Conservation (phyloP, 2,113 vertebrate species). For the Platycercus adscitus region DNA sequence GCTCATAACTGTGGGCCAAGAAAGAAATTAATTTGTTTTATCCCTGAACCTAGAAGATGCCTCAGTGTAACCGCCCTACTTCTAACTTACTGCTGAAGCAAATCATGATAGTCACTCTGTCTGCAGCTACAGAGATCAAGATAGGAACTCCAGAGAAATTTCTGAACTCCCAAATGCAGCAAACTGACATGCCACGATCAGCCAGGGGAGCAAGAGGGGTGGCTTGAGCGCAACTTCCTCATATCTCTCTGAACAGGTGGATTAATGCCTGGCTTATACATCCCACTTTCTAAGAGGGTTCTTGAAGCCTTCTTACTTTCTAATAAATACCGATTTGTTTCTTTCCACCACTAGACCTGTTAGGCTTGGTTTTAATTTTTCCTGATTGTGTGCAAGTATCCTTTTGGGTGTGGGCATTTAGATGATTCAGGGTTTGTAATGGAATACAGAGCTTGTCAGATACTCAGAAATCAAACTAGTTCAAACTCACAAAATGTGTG, state of each 20-base stretch:
- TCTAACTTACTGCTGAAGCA: not conserved
- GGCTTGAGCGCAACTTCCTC: not conserved
- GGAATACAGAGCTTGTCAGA: conserved; percentile 52
- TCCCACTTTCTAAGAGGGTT: not conserved
- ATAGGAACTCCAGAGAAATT: not conserved
- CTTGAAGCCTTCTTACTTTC: not conserved
- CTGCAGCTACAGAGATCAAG: not conserved
- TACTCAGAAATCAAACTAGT: not conserved
- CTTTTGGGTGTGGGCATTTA: conserved; percentile 2
- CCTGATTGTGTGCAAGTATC: not conserved
- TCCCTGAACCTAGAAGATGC: not conserved
- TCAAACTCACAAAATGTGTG: not conserved
- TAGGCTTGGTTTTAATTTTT: not conserved
- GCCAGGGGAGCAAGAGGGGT: not conserved
- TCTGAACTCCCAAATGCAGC: not conserved
- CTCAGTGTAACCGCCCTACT: not conserved
- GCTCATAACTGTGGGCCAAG: not conserved
- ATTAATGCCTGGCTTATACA: not conserved
- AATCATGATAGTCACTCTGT: not conserved
- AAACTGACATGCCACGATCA: not conserved
- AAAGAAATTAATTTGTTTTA: not conserved
- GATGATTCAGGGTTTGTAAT: conserved; percentile 46
- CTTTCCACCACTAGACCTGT: not conserved
- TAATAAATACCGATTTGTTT: not conserved
- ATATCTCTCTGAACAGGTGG: not conserved